Base-by-base conservation (phyloP, 1,140 invertebrate genomes). In the Trissolcus basalis region DNA sequence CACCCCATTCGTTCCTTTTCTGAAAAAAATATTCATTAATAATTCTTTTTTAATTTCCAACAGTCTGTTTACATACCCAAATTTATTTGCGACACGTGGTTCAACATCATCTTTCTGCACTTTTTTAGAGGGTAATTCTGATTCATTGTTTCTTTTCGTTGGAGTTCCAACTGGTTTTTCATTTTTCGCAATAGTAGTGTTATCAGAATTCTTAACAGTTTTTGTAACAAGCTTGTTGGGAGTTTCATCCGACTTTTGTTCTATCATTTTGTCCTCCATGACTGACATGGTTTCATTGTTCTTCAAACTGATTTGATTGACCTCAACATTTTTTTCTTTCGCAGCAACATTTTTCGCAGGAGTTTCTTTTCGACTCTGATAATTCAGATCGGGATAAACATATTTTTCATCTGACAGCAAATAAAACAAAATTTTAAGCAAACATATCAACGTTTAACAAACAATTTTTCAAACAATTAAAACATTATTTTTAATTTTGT, bases 371-470 rank as follows among this genome's bases (percentile, higher is more conserved):
- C 35, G 14, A 11, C 10, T 10, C 12, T 15, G 15, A 47, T 27
- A 39, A 35, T 47, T 48, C 1, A 33, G 43, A 7, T 65, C n/a
- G 12, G 48, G 56, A 43, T 59, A 65, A 33, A 53, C 48, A 16
- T 65, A 65, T 39, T 64, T 59, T 0, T 47, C 50, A 64, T 14
- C 60, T 61, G 58, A 41, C 39, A 54, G 15, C 10, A 19, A 53
- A 49, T 32, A 49, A 43, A 0, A 9, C 0, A 36, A n/a, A 49
- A 50, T 51, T 32, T 7, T 15, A 8, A 43, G n/a, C n/a, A n/a
- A n/a, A n/a, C n/a, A n/a, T n/a, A n/a, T n/a, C n/a, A n/a, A n/a
- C n/a, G n/a, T n/a, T n/a, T n/a, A n/a, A n/a, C n/a, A n/a, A n/a
- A n/a, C n/a, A n/a, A n/a, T n/a, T n/a, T n/a, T n/a, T n/a, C n/a